phyloP scores from a whole-genome alignment of 2,113 vertebrate species.

The Odocoileus virginianus region DNA sequence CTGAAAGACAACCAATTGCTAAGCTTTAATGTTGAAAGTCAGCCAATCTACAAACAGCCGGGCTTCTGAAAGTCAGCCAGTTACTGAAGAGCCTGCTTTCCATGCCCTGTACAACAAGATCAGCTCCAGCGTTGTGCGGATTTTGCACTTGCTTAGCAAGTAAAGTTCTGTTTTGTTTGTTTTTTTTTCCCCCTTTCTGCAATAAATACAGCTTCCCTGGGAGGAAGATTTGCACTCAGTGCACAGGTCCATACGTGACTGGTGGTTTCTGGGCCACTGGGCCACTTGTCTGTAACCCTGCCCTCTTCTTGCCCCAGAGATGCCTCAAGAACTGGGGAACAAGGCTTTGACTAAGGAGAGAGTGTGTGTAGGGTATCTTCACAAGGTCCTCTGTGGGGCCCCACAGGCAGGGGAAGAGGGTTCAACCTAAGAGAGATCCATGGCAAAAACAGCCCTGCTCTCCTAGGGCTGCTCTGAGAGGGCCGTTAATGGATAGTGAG shows the following conservation, averaged over 20 bases:
- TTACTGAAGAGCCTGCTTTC: neutral
- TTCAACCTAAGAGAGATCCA: neutral
- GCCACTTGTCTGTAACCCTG: neutral
- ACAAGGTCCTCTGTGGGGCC: neutral
- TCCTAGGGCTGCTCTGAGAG: neutral
- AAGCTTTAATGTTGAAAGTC: neutral
- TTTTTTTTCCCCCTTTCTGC: neutral
- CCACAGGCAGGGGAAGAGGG: too few relatives aligned
- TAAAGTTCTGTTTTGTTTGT: too few relatives aligned
- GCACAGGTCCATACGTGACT: rapidly evolving
- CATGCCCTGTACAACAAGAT: neutral
- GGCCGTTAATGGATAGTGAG: neutral
- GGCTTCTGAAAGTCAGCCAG: neutral
- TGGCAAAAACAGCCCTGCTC: neutral
- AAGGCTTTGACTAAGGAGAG: neutral
- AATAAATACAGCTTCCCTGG: neutral
- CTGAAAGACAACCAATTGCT: neutral
- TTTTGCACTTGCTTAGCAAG: neutral
- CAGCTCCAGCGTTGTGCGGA: rapidly evolving
- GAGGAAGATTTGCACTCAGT: neutral
- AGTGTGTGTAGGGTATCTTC: neutral
- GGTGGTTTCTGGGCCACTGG: neutral
- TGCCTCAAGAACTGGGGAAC: neutral
- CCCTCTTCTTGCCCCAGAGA: neutral
- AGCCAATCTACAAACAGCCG: neutral